Evolutionary conservation across 2,797 vertebrate species (phyloP).

Genomic region (Enteromius unitaeniatus): DNA sequence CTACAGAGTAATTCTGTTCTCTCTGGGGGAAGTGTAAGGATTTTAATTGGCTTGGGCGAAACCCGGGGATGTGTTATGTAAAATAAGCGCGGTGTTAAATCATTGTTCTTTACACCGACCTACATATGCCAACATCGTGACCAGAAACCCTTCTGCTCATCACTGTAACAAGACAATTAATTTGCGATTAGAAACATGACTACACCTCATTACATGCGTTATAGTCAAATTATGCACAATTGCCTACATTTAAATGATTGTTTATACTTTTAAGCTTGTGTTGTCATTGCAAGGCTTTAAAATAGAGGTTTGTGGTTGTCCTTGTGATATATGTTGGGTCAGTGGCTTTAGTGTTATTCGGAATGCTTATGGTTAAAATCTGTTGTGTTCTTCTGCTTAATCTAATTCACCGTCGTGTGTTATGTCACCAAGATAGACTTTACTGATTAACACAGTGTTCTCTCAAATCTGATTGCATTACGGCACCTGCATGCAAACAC

Average conservation of each 20-base stretch:
- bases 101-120: constrained; percentile 37
- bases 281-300: neutral
- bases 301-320: neutral
- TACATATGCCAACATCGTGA: constrained; percentile 3
- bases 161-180: neutral
- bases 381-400: neutral
- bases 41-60: constrained; percentile 26
- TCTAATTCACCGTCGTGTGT: constrained; percentile 16
- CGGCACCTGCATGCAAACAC: neutral
- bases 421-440: constrained; percentile 26
- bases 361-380: neutral
- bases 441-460: constrained; percentile 1
- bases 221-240: neutral
- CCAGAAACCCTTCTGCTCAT: neutral
- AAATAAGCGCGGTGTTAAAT: constrained; percentile 15
- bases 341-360: neutral
- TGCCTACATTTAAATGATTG: neutral
- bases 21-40: neutral
- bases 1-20: neutral
- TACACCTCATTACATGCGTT: neutral
- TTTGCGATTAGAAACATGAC: neutral
- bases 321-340: neutral
- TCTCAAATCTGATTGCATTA: constrained; percentile 9
- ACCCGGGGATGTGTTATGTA: constrained; percentile 25
- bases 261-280: neutral